Evolutionary conservation across 2,888 invertebrate species (phyloP), one percentile per base, ranked within the genome.

Genomic region (Caenorhabditis sulstoni): DNA sequence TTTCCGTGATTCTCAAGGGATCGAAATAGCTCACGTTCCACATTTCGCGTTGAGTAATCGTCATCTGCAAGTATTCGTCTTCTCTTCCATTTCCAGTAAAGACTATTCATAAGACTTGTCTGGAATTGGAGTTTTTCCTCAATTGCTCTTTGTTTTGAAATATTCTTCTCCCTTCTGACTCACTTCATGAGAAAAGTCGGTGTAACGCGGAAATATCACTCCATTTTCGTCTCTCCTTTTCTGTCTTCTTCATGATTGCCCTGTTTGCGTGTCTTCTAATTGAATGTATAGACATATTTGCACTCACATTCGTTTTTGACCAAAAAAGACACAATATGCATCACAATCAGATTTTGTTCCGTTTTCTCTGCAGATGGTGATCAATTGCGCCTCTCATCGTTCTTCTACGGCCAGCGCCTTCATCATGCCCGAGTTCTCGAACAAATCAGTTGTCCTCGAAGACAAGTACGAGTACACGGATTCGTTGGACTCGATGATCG

Each of bases 401-500:
- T 67, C 67, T 11, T 79, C 79, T 7, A 70, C 79, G 20, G 79
- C 74, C 14, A 65, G 68, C 20, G 74, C 70, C 16, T 57, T 79
- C 18, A 45, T 79, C 9, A 58, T 79, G 59, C 79, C 79, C 7
- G 79, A 79, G 8, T 79, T 79, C 16, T 61, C 79, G 3, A 68
- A 79, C 39, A 65, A 75, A 47, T 5, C 18, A 8, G 49, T 76
- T 0, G 37, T 44, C 11, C 58, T 81, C 11, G 81, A 62, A 20
- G 81, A 61, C 14, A 82, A 76, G 49, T 87, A 85, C 62, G 81
- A 85, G 57, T 87, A 83, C 76, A 70, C 53, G 14, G 88, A 89
- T 80, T 81, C 84, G 1, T 58, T 81, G 41, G 79, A 79, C 29
- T 79, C 84, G 12, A 83, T 85, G 77, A 83, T 89, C 37, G 89